Evolutionary conservation across 2,888 invertebrate species (phyloP).

Genomic region (Yponomeuta cagnagella): DNA sequence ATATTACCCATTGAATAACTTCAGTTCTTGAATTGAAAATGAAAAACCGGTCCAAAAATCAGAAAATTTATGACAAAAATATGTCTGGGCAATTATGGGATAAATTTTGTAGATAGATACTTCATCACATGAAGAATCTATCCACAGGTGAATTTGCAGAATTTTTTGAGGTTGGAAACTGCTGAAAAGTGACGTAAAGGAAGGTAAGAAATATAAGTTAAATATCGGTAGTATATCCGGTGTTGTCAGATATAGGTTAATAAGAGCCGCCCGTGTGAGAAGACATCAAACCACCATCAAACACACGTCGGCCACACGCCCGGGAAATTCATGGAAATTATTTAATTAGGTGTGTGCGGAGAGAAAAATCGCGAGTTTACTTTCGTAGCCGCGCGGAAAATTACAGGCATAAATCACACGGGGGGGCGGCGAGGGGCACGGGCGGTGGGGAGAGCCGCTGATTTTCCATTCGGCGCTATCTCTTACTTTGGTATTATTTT

Average conservation of each 20-base stretch:
- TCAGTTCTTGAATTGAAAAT: too few relatives aligned
- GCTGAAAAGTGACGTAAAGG: too few relatives aligned
- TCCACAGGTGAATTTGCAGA: too few relatives aligned
- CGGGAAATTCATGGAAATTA: constrained; percentile 61
- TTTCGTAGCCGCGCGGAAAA: constrained; percentile 71
- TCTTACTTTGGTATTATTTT: constrained; percentile 71
- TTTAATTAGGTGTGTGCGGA: constrained; percentile 71
- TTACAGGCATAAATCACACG: constrained; percentile 69
- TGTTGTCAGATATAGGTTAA: neutral
- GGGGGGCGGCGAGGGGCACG: constrained; percentile 35
- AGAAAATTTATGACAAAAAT: too few relatives aligned
- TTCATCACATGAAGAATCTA: too few relatives aligned
- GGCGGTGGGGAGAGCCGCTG: constrained; percentile 52
- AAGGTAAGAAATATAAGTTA: too few relatives aligned
- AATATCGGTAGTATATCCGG: neutral
- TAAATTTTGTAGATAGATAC: too few relatives aligned
- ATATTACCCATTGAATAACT: too few relatives aligned
- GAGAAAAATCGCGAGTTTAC: constrained; percentile 71
- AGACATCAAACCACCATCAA: constrained; percentile 14
- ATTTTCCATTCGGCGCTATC: constrained; percentile 70
- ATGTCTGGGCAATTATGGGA: too few relatives aligned
- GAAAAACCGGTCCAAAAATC: too few relatives aligned
- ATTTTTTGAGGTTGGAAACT: too few relatives aligned
- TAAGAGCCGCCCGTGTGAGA: neutral
- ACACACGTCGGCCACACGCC: constrained; percentile 20